phyloP scores from a whole-genome alignment of 2,113 vertebrate species.

The Takifugu flavidus region DNA sequence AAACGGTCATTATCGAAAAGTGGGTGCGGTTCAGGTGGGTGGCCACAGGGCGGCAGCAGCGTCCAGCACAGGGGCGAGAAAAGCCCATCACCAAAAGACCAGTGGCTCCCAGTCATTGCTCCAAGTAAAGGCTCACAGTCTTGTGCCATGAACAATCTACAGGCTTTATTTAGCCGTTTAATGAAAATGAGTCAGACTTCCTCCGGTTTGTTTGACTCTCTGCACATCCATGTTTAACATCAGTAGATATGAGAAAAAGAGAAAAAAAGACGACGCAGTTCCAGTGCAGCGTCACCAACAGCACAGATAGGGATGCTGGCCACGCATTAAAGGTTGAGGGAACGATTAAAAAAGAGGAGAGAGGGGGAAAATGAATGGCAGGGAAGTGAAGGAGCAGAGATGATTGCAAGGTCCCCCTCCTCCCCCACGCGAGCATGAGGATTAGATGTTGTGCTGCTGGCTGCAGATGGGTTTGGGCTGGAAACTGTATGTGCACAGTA shows the following conservation, averaged over 20 bases:
- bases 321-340: slow-evolving; percentile 20
- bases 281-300: slow-evolving; percentile 14
- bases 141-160: slow-evolving; percentile 23
- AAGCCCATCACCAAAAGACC: slow-evolving; percentile 9
- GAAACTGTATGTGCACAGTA: slow-evolving; percentile 42
- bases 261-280: slow-evolving; percentile 5
- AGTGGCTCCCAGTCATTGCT: slow-evolving; percentile 19
- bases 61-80: slow-evolving; percentile 31
- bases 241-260: slow-evolving; percentile 1
- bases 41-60: slow-evolving; percentile 63
- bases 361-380: slow-evolving; percentile 35
- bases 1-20: slow-evolving; percentile 34
- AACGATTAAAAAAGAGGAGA: slow-evolving; percentile 23
- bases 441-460: slow-evolving; percentile 63
- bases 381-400: slow-evolving; percentile 32
- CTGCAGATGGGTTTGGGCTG: slow-evolving; percentile 58
- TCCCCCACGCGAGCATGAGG: slow-evolving; percentile 27
- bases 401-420: slow-evolving; percentile 36
- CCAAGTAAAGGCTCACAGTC: slow-evolving; percentile 11
- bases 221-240: not conserved
- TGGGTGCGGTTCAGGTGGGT: slow-evolving; percentile 3
- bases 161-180: no score
- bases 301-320: slow-evolving; percentile 15
- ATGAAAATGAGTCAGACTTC: no score
- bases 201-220: not conserved